Evolutionary conservation across 2,113 vertebrate species (phyloP).

Genomic region (Mustelus asterias): DNA sequence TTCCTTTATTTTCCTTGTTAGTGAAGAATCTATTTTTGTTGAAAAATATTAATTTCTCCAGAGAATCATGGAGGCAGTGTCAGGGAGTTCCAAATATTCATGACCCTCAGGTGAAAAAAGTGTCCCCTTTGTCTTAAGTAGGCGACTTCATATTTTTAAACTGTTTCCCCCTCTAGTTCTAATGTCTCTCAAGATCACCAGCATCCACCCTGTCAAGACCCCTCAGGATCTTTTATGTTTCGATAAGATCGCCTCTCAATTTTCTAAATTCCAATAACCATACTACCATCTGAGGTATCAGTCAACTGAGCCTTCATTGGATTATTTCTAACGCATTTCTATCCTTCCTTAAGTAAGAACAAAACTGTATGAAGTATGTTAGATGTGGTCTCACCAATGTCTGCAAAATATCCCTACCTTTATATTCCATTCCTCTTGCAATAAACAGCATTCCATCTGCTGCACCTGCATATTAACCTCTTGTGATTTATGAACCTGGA

Average conservation of each 20-base stretch:
- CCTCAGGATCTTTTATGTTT: neutral
- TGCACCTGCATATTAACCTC: neutral
- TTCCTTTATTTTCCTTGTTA: neutral
- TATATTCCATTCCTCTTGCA: neutral
- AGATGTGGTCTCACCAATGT: neutral
- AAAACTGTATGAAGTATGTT: no score
- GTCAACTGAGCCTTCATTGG: neutral
- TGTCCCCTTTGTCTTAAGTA: neutral
- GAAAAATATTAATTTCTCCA: no score
- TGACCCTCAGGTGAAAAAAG: neutral
- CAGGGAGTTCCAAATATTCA: neutral
- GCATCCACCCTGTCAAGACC: neutral
- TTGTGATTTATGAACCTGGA: neutral
- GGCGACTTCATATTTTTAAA: neutral
- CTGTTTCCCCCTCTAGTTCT: neutral
- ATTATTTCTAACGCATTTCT: neutral
- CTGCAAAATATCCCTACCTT: neutral
- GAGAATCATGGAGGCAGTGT: neutral
- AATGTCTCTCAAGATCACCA: neutral
- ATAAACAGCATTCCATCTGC: neutral
- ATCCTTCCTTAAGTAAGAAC: neutral
- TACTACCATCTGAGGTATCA: neutral
- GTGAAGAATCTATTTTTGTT: no score
- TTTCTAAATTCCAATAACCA: neutral
- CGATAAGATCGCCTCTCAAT: neutral